These are phyloP conservation scores for Nomada flava DNA, from an alignment of 2,888 invertebrate species.

Conservation along the genomic window DNA sequence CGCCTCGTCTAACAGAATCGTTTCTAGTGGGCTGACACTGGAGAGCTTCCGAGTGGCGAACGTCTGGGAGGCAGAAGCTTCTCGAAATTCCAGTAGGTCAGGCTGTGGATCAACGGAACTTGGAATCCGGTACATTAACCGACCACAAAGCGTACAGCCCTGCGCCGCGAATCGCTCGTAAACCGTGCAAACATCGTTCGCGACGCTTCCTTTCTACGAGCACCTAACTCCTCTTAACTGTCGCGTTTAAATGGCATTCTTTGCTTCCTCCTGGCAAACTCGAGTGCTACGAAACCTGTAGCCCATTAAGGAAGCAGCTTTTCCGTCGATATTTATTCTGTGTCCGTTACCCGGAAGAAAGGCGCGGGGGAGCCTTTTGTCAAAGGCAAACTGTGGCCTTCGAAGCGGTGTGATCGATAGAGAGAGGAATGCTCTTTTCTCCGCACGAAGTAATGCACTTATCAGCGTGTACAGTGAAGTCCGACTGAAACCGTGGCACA, in stretches of 20 bases:
- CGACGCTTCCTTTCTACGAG: conserved; percentile 72
- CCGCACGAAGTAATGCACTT: conserved; percentile 36
- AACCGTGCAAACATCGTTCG: conserved; percentile 73
- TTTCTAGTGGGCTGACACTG: conserved; percentile 32
- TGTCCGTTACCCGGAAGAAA: conserved; percentile 27
- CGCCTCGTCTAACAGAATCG: conserved; percentile 51
- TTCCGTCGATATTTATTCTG: conserved; percentile 61
- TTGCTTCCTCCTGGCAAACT: conserved; percentile 62
- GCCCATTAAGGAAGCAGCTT: conserved; percentile 67
- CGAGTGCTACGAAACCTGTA: conserved; percentile 57
- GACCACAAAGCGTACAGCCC: conserved; percentile 72
- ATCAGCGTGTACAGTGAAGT: conserved; percentile 30
- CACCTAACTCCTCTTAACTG: conserved; percentile 75
- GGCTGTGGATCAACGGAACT: conserved; percentile 66
- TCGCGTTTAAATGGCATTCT: conserved; percentile 74
- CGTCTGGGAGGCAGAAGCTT: conserved; percentile 32
- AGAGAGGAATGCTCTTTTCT: conserved; percentile 28
- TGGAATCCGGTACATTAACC: conserved; percentile 75
- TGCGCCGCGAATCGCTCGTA: conserved; percentile 75
- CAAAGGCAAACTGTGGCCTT: conserved; percentile 22
- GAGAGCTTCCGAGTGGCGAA: conserved; percentile 37
- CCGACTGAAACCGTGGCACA: conserved; percentile 13
- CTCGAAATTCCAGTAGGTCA: conserved; percentile 60
- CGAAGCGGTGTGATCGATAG: conserved; percentile 41
- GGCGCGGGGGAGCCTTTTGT: conserved; percentile 39